Evolutionary conservation across 2,888 invertebrate genomes (phyloP), one percentile per base, ranked within the genome.

Genomic region (Chaetogeoica ovagalla): DNA sequence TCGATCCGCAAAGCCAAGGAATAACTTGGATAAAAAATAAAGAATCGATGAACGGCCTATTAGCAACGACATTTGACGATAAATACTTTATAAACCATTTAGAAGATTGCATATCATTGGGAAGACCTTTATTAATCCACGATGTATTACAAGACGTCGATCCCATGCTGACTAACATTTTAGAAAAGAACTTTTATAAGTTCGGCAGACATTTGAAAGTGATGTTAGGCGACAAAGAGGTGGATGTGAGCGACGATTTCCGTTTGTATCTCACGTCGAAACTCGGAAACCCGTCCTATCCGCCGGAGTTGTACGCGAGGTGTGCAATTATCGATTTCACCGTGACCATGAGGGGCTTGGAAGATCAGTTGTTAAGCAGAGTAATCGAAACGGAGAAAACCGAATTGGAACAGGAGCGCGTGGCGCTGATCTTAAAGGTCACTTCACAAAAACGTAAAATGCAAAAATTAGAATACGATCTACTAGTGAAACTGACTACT

Each of bases 291-390:
- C 98, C 98, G 0, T 93, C 96, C 0, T 98, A 97, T 86, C 96
- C 97, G 19, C 98, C 98, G 0, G 98, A 98, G 88, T 93, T 98
- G 83, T 95, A 96, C 84, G 97, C 98, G 0, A 96, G 96, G 86
- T 97, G 97, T 0, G 95, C 97, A 0, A 96, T 98, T 76, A 97
- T 98, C 84, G 97, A 98, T 86, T 98, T 98, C 85, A 98, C 98
- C 2, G 98, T 98, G 1, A 98, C 98, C 4, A 96, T 96, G 93
- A 91, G 94, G 85, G 97, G 98, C 11, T 87, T 98, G 52, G 98
- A 98, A 87, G 98, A 98, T 87, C 98, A 98, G 86, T 87, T 98
- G 7, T 87, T 98, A 39, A 97, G 89, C 3, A 89, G 97, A 83
- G 97, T 98, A 0, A 98, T 98, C 85, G 87, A 96, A 37, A 97